Evolutionary conservation across 2,888 invertebrate species (phyloP).

Genomic region (Tetranychus truncatus): DNA sequence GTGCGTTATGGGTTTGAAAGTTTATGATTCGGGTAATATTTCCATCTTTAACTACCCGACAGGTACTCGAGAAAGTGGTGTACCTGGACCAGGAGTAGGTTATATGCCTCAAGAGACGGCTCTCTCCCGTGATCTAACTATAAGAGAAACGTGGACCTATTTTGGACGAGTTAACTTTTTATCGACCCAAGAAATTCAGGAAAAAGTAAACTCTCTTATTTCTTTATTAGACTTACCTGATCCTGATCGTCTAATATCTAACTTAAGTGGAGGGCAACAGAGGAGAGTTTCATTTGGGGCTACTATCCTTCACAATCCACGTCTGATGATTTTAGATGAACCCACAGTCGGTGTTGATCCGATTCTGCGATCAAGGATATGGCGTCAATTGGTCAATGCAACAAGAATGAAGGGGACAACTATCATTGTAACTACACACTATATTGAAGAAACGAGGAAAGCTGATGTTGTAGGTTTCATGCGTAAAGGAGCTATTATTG

Average conservation of each 20-base stretch:
- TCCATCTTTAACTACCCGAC: neutral
- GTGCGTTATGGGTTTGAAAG: neutral
- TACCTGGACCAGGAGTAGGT: constrained; percentile 20
- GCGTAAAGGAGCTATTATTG: constrained; percentile 2
- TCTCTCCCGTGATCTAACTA: constrained; percentile 16
- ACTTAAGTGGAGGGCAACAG: constrained; percentile 21
- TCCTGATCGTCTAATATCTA: neutral
- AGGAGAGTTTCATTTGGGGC: constrained; percentile 17
- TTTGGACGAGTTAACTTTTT: constrained; percentile 17
- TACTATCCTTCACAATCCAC: constrained; percentile 18
- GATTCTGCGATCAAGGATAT: constrained; percentile 17
- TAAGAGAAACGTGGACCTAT: constrained; percentile 17
- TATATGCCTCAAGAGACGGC: constrained; percentile 23
- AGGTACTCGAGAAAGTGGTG: neutral
- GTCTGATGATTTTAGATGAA: constrained; percentile 12
- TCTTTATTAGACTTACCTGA: constrained; percentile 14
- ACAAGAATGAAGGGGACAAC: constrained; percentile 10
- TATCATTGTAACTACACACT: constrained; percentile 13
- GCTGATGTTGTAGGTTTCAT: constrained; percentile 14
- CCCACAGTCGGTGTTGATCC: constrained; percentile 22
- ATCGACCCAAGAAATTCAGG: neutral
- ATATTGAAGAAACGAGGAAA: constrained; percentile 9
- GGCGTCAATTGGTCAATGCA: constrained; percentile 11
- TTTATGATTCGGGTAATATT: neutral
- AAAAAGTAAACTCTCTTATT: constrained; percentile 1